Percentiles rank a stretch among this genome's conserved stretches.
phyloP scores from a whole-genome alignment of 2,888 invertebrate species.

The Chrysolina haemoptera region DNA sequence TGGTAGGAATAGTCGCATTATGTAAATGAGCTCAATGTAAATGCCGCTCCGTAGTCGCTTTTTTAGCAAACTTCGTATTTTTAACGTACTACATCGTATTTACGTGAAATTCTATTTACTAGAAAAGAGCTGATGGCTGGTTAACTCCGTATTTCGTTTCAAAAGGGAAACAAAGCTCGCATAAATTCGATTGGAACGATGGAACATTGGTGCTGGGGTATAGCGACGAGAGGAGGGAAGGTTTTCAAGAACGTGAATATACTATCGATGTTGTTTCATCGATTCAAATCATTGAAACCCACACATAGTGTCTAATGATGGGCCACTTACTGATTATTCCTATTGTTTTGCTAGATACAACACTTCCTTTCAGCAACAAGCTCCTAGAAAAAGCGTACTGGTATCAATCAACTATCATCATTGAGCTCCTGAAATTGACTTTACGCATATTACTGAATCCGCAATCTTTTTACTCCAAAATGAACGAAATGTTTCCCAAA shows the following conservation, averaged over 20 bases:
- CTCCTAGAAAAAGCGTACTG: too few relatives aligned
- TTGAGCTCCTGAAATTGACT: too few relatives aligned
- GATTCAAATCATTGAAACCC: too few relatives aligned
- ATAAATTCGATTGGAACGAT: not conserved
- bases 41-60: constrained; percentile 42
- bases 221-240: not conserved
- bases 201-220: not conserved
- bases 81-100: constrained; percentile 34
- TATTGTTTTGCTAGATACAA: too few relatives aligned
- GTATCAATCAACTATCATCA: too few relatives aligned
- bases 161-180: not conserved
- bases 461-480: too few relatives aligned
- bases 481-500: too few relatives aligned
- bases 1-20: constrained; percentile 49
- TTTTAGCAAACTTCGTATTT: constrained; percentile 45
- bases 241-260: not conserved
- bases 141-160: constrained; percentile 15
- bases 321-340: too few relatives aligned
- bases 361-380: too few relatives aligned
- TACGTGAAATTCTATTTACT: constrained; percentile 29
- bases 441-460: too few relatives aligned
- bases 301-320: too few relatives aligned
- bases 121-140: constrained; percentile 21
- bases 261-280: too few relatives aligned
- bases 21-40: constrained; percentile 51